phyloP scores from a whole-genome alignment of 2,113 vertebrate species.

The Mohoua ochrocephala region DNA sequence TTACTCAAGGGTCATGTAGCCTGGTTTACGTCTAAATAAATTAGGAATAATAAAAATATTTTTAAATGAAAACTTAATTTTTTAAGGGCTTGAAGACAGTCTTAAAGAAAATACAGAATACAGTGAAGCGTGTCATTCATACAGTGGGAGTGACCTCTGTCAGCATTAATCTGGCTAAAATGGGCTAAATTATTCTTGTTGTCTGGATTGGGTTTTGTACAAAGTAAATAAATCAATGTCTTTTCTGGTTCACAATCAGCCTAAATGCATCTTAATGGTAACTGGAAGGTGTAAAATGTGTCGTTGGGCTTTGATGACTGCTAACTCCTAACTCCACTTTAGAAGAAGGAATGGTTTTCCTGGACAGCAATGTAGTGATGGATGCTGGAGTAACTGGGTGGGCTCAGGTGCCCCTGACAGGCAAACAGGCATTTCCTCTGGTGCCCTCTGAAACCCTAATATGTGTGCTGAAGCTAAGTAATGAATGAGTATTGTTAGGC shows the following conservation, averaged over 20 bases:
- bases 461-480: neutral
- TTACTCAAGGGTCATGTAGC: neutral
- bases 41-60: neutral
- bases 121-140: neutral
- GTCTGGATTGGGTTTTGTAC: neutral
- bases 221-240: neutral
- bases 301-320: neutral
- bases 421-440: neutral
- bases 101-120: neutral
- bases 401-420: neutral
- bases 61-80: neutral
- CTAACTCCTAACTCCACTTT: neutral
- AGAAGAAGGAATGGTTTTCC: neutral
- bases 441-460: neutral
- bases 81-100: neutral
- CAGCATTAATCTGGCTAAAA: neutral
- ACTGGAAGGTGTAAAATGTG: neutral
- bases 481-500: neutral
- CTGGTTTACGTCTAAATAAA: neutral
- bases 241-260: neutral
- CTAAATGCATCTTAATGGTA: neutral
- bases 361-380: fast-evolving
- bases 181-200: neutral
- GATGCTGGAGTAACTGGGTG: fast-evolving
- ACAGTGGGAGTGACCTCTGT: neutral